Base-by-base conservation (phyloP, 2,888 invertebrate species). In the Epinotia brunnichana region DNA sequence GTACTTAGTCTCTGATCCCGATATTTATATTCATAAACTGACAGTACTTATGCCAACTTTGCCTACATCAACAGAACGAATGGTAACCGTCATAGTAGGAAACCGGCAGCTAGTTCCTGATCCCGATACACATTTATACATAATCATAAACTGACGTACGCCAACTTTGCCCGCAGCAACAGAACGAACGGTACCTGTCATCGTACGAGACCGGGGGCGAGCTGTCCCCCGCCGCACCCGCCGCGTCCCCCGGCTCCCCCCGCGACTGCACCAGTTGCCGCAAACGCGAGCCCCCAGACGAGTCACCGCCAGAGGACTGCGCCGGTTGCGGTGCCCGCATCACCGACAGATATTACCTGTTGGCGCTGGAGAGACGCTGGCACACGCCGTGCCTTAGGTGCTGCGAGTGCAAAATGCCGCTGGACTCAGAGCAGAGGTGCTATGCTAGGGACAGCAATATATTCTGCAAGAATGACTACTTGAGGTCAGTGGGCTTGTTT, bases 391-490 rank as follows among this genome's bases (percentile, higher is more conserved):
- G 98, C 86, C 94, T 99, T 48, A 96, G 97, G 86, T 99, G 98
- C 91, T 97, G 96, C 85, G 97, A 98, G 87, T 99, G 99, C 91
- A 95, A 97, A 83, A 95, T 96, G 91, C 96, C 97, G 4, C 94
- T 99, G 79, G 98, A 98, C 88, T 96, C 97, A 1, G 98, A 98
- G 88, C 95, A 96, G 85, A 96, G 98, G 79, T 99, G 98, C 91
- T 99, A 98, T 90, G 96, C 97, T 77, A 95, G 97, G 79, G 98
- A 98, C 88, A 98, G 97, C 82, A 97, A 97, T 87, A 98, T 98
- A 83, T 98, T 97, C 93, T 99, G 99, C 95, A 98, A 98, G 94
- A 97, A 97, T 87, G 98, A 99, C 92, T 99, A 99, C 92, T 97
- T 97, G 94, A 96, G 98, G 99, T 99, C 87, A 95, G 97, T 93